Conservation (phyloP, 2,888 invertebrate species). For the Spodoptera littoralis region DNA sequence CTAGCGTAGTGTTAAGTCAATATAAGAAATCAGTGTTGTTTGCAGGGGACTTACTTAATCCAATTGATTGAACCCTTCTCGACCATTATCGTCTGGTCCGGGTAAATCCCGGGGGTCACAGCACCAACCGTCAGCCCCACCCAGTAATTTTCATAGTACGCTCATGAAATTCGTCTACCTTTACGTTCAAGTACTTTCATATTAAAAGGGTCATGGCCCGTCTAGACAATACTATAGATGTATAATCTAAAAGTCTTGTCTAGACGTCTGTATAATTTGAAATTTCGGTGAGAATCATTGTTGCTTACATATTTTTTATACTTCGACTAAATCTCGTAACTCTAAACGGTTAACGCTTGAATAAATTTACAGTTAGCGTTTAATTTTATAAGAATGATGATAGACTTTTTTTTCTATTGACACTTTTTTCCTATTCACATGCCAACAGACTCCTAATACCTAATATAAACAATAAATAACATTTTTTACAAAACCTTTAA, state of each 20-base stretch:
- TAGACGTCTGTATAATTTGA: conserved; percentile 71
- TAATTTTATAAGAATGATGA: too few species aligned
- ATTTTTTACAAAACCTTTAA: too few species aligned
- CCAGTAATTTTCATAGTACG: conserved; percentile 36
- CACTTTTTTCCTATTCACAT: too few species aligned
- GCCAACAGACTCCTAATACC: too few species aligned
- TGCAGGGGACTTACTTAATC: conserved; percentile 21
- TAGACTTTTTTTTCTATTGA: too few species aligned
- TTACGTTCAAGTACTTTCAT: conserved; percentile 51
- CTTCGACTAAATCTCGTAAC: background rate
- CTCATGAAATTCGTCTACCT: conserved; percentile 47
- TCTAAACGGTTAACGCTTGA: too few species aligned
- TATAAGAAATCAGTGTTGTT: conserved; percentile 7
- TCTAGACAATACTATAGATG: conserved; percentile 79
- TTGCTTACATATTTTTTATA: conserved; percentile 1
- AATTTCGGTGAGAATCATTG: conserved; percentile 34
- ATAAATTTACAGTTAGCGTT: too few species aligned
- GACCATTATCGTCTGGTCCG: conserved; percentile 2
- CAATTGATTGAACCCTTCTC: conserved; percentile 22
- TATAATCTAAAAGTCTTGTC: conserved; percentile 64
- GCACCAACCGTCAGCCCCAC: conserved; percentile 25
- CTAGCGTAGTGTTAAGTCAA: background rate
- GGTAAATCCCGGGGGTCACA: conserved; percentile 28
- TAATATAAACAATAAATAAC: too few species aligned
- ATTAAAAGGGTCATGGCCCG: conserved; percentile 79